Conservation (phyloP, 2,888 invertebrate species). For the Drosophila anomalipes region DNA sequence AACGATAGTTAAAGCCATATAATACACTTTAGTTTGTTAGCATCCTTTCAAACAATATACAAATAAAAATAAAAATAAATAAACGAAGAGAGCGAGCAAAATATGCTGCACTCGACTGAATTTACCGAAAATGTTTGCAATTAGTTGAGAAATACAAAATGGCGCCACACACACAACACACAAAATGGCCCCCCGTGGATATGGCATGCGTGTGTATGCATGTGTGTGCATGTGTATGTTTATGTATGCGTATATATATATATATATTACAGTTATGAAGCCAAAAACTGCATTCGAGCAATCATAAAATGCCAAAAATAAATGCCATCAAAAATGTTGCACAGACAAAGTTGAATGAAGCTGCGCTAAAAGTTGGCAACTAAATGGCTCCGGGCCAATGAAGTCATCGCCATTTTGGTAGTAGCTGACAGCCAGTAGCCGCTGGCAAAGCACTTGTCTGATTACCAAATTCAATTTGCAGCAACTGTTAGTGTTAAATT, state of each 20-base stretch:
- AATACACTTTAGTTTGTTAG: slow-evolving; percentile 17
- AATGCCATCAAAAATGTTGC: slow-evolving; percentile 70
- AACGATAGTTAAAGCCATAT: slow-evolving; percentile 15
- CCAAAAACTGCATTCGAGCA: slow-evolving; percentile 48
- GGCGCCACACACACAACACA: slow-evolving; percentile 25
- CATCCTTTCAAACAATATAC: slow-evolving; percentile 6
- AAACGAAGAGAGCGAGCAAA: slow-evolving; percentile 8
- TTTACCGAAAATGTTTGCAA: slow-evolving; percentile 37
- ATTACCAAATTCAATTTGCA: slow-evolving; percentile 65
- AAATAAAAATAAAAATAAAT: slow-evolving; percentile 3
- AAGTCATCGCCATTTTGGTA: slow-evolving; percentile 68
- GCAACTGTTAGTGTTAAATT: slow-evolving; percentile 49
- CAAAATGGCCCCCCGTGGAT: slow-evolving; percentile 21
- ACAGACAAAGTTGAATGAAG: slow-evolving; percentile 71
- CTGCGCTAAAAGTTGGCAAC: slow-evolving; percentile 53
- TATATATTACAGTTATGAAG: slow-evolving; percentile 46
- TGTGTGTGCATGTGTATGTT: slow-evolving; percentile 1
- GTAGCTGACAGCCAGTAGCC: slow-evolving; percentile 8
- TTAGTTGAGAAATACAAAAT: slow-evolving; percentile 42
- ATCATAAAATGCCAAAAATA: slow-evolving; percentile 78
- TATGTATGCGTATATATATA: not conserved
- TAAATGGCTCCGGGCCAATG: slow-evolving; percentile 64
- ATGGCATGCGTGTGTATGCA: slow-evolving; percentile 3
- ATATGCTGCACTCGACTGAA: slow-evolving; percentile 2
- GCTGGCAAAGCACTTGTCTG: slow-evolving; percentile 51